These are phyloP conservation scores for Lithobates sylvaticus DNA, from an alignment of 2,797 vertebrate species.

Conservation along the genomic window DNA sequence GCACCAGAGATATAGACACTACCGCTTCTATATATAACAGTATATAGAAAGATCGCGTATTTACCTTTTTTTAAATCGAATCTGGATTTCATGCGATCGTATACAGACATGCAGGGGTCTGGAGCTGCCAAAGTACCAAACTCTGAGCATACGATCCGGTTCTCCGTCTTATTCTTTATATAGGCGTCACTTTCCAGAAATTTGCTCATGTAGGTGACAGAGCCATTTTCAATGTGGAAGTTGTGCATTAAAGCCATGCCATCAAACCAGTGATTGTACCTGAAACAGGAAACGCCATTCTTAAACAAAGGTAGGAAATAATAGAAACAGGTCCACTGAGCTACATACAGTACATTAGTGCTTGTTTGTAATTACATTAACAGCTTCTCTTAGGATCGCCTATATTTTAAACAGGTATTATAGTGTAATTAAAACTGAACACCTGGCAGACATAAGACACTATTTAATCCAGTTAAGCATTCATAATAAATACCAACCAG, in stretches of 20 bases:
- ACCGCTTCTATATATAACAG: no score
- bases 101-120: conserved; percentile 90
- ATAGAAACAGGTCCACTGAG: no score
- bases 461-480: no score
- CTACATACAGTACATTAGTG: no score
- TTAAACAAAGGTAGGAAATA: neutral
- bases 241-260: conserved; percentile 94
- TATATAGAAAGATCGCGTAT: conserved; percentile 50
- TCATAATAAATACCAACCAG: no score
- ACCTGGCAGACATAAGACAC: no score
- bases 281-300: conserved; percentile 65
- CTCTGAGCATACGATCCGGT: conserved; percentile 85
- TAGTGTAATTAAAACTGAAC: neutral
- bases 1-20: no score
- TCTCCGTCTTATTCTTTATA: conserved; percentile 77
- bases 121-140: conserved; percentile 89
- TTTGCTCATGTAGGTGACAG: conserved; percentile 87
- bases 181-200: conserved; percentile 88
- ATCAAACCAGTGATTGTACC: conserved; percentile 95
- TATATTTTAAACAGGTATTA: neutral
- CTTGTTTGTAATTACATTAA: no score
- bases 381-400: no score
- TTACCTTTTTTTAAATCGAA: conserved; percentile 81
- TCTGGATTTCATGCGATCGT: conserved; percentile 84
- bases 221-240: conserved; percentile 82